These are phyloP conservation scores for Apeira syringaria DNA, from an alignment of 2,888 invertebrate genomes.

Conservation along the genomic window DNA sequence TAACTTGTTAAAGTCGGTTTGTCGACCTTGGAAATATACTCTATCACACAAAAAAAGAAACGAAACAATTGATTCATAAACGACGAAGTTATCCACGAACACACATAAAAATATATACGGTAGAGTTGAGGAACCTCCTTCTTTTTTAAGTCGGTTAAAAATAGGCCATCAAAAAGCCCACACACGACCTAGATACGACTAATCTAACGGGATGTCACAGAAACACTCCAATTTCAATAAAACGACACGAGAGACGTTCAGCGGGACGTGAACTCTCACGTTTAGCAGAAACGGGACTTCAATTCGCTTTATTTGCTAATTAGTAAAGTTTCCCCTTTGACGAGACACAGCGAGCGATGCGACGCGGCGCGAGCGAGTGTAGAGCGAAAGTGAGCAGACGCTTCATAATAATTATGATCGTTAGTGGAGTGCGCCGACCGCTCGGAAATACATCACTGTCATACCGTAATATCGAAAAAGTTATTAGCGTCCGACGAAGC, in stretches of 20 bases:
- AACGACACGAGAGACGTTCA: slow-evolving; percentile 45
- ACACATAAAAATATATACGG: no score
- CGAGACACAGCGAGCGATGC: slow-evolving; percentile 33
- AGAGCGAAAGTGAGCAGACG: slow-evolving; percentile 28
- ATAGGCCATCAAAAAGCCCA: background rate
- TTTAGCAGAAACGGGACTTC: slow-evolving; percentile 56
- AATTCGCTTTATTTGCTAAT: slow-evolving; percentile 74
- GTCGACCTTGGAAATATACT: no score
- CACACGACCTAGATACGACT: background rate
- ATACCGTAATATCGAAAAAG: slow-evolving; percentile 37
- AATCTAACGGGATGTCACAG: slow-evolving; percentile 10
- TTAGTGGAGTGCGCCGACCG: slow-evolving; percentile 38
- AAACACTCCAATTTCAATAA: slow-evolving; percentile 38
- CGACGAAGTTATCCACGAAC: no score
- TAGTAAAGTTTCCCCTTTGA: slow-evolving; percentile 71
- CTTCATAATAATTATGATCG: slow-evolving; percentile 61
- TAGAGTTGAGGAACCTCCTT: no score
- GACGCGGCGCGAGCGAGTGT: slow-evolving; percentile 27
- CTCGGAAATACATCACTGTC: slow-evolving; percentile 42
- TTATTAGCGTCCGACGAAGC: slow-evolving; percentile 35
- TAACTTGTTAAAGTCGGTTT: no score
- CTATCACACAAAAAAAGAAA: no score
- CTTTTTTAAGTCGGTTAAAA: no score
- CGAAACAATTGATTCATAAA: no score
- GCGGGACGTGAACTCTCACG: slow-evolving; percentile 49